A percentile compares a stretch with the other conserved stretches of the same genome.
These are phyloP conservation scores for Neelides sp. DNA, from an alignment of 1,140 invertebrate species.

Conservation along the genomic window DNA sequence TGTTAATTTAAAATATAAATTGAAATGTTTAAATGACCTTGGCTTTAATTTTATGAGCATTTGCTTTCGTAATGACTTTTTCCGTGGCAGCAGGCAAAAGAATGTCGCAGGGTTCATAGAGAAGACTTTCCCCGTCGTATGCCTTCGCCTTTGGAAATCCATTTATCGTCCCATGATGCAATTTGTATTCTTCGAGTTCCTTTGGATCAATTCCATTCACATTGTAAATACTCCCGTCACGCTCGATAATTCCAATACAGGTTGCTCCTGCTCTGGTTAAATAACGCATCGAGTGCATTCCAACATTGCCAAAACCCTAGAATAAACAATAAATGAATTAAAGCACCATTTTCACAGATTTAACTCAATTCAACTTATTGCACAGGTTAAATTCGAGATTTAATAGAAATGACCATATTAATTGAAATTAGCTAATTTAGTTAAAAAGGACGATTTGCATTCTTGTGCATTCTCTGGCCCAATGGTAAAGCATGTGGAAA, in stretches of 20 bases:
- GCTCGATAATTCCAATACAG: slow-evolving; percentile 88
- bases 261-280: slow-evolving; percentile 85
- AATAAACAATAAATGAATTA: too few species aligned
- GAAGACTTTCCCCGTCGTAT: slow-evolving; percentile 72
- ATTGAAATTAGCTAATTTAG: too few species aligned
- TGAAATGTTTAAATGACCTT: slow-evolving; percentile 48
- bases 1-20: slow-evolving; percentile 2
- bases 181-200: slow-evolving; percentile 73
- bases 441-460: too few species aligned
- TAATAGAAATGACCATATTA: too few species aligned
- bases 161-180: slow-evolving; percentile 75
- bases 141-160: slow-evolving; percentile 77
- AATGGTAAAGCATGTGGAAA: too few species aligned
- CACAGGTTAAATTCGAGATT: too few species aligned
- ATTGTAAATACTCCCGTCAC: slow-evolving; percentile 85
- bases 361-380: too few species aligned
- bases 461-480: too few species aligned
- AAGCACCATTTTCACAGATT: too few species aligned
- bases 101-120: slow-evolving; percentile 95
- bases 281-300: slow-evolving; percentile 93
- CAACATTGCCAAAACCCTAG: slow-evolving; percentile 98
- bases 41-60: slow-evolving; percentile 81
- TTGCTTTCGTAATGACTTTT: slow-evolving; percentile 88
- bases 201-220: slow-evolving; percentile 92
- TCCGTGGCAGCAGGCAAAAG: slow-evolving; percentile 94